Evolutionary conservation across 2,888 invertebrate genomes (phyloP).

Genomic region (Nowickia ferox): DNA sequence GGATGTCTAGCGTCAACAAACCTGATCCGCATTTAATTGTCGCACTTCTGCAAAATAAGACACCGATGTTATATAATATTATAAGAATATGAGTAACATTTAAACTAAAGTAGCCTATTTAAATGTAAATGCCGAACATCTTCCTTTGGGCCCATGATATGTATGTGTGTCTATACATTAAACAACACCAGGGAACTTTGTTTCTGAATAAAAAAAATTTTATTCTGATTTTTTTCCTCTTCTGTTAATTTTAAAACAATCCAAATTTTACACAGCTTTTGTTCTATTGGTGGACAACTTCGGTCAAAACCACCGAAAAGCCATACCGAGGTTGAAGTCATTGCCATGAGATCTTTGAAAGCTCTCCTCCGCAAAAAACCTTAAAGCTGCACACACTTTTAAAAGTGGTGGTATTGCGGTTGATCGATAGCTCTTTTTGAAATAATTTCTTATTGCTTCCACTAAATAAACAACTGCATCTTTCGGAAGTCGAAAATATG

Average conservation of each 20-base stretch:
- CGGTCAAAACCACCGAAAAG: background rate
- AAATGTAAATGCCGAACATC: too few relatives aligned
- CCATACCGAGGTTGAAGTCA: conserved; percentile 4
- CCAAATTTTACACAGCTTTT: conserved; percentile 1
- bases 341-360: conserved; percentile 20
- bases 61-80: too few relatives aligned
- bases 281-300: background rate
- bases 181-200: conserved; percentile 21
- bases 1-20: conserved; percentile 50
- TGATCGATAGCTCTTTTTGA: background rate
- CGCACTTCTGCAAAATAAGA: conserved; percentile 1
- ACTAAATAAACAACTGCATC: too few relatives aligned
- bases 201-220: background rate
- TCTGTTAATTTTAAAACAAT: conserved; percentile 3
- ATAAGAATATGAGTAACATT: too few relatives aligned
- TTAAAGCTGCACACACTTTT: conserved; percentile 16
- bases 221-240: background rate
- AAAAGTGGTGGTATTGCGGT: conserved; percentile 6
- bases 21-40: background rate
- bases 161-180: conserved; percentile 17
- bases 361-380: conserved; percentile 22
- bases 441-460: too few relatives aligned
- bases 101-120: too few relatives aligned
- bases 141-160: too few relatives aligned
- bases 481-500: too few relatives aligned